Evolutionary conservation across 1,140 invertebrate genomes (phyloP).

Genomic region (Orius laevigatus): DNA sequence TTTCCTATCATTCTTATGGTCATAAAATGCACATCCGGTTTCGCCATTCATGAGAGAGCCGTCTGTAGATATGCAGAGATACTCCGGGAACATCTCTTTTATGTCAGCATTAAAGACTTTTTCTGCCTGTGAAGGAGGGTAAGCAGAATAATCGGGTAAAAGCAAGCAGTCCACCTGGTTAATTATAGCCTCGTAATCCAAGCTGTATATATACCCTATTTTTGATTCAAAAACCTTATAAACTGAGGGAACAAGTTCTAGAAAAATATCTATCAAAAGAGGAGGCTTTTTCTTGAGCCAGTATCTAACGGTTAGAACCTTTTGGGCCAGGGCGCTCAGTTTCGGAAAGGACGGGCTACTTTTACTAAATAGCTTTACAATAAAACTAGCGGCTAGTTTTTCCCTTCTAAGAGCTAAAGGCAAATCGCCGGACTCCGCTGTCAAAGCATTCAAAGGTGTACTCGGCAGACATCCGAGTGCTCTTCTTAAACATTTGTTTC

Average conservation of each 20-base stretch:
- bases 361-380: not conserved
- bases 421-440: not conserved
- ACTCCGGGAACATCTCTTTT: no score
- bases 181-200: no score
- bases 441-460: not conserved
- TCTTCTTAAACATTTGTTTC: not conserved
- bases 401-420: not conserved
- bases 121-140: no score
- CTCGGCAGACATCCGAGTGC: not conserved
- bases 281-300: conserved; percentile 3
- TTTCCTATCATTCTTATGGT: no score
- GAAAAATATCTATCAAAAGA: not conserved
- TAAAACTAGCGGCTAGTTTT: not conserved
- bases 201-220: no score
- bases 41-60: no score
- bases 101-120: no score
- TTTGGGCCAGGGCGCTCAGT: not conserved
- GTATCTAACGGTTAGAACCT: not conserved
- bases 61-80: no score
- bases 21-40: no score
- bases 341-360: not conserved
- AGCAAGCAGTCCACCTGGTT: no score
- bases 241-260: not conserved
- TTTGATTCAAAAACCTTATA: no score
- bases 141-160: no score